Evolutionary conservation across 1,140 invertebrate species (phyloP).

Genomic region (Drosophila eugracilis): DNA sequence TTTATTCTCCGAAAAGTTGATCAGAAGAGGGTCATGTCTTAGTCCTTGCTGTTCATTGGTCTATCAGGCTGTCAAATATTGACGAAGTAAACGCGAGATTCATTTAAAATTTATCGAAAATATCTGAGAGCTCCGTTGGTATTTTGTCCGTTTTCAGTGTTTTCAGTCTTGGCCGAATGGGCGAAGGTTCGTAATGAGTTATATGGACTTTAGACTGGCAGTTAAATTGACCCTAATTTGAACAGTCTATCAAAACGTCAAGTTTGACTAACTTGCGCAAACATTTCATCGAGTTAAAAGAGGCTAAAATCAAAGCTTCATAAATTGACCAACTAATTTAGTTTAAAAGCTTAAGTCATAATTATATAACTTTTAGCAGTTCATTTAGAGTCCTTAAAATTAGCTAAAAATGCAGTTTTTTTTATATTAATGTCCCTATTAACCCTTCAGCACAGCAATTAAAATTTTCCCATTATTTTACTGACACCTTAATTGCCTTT

Average conservation of each 20-base stretch:
- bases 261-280: slow-evolving; percentile 20
- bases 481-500: not conserved
- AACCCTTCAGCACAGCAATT: too few species aligned
- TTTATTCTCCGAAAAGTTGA: slow-evolving; percentile 56
- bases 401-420: too few species aligned
- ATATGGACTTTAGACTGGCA: slow-evolving; percentile 23
- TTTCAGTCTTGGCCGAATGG: not conserved
- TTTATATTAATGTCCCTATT: too few species aligned
- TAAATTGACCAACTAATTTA: too few species aligned
- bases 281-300: slow-evolving; percentile 18
- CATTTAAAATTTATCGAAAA: slow-evolving; percentile 79
- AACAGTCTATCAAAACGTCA: slow-evolving; percentile 46
- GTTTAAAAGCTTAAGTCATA: not conserved
- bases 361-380: too few species aligned
- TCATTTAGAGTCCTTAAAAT: too few species aligned
- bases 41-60: slow-evolving; percentile 15
- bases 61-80: slow-evolving; percentile 61
- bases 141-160: not conserved
- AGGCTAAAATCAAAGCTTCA: too few species aligned
- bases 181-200: slow-evolving; percentile 8
- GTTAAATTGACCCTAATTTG: slow-evolving; percentile 52
- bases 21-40: slow-evolving; percentile 10
- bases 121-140: slow-evolving; percentile 12
- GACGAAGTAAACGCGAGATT: slow-evolving; percentile 52
- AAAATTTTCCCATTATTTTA: not conserved